phyloP scores from a whole-genome alignment of 1,140 invertebrate species.

The Zophobas morio region DNA sequence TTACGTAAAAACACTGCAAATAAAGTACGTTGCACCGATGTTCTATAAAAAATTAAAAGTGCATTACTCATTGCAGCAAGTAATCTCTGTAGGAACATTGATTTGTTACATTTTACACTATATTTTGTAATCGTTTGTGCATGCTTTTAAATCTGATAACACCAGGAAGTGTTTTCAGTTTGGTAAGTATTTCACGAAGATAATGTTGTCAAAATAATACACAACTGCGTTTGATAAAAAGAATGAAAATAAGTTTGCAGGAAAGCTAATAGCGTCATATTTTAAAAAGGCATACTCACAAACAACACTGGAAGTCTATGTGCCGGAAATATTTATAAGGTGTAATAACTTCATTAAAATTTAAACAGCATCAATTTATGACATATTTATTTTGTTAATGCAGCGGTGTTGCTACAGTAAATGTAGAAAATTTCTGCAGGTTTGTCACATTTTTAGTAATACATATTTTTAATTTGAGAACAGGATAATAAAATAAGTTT shows the following conservation, averaged over 20 bases:
- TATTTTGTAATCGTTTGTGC: background rate
- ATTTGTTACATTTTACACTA: background rate
- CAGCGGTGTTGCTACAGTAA: background rate
- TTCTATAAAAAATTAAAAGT: background rate
- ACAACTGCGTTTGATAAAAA: no score
- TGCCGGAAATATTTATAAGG: conserved; percentile 30
- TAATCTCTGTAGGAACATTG: background rate
- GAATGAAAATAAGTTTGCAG: no score
- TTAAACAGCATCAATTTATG: conserved; percentile 28
- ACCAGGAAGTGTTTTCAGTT: conserved; percentile 5
- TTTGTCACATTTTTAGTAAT: background rate
- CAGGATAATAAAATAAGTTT: background rate
- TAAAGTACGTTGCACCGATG: background rate
- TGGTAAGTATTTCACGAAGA: background rate
- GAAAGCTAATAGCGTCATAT: background rate
- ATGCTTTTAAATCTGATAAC: background rate
- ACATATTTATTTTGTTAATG: conserved; percentile 33
- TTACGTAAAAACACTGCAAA: no score
- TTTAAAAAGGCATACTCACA: conserved; percentile 2
- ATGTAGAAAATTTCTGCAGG: conserved; percentile 1
- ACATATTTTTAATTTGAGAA: no score
- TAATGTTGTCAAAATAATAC: background rate
- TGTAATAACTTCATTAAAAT: conserved; percentile 37
- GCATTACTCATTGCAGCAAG: background rate
- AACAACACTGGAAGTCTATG: conserved; percentile 3